Evolutionary conservation across 2,888 invertebrate genomes (phyloP).

Genomic region (Chrysotoxum bicinctum): DNA sequence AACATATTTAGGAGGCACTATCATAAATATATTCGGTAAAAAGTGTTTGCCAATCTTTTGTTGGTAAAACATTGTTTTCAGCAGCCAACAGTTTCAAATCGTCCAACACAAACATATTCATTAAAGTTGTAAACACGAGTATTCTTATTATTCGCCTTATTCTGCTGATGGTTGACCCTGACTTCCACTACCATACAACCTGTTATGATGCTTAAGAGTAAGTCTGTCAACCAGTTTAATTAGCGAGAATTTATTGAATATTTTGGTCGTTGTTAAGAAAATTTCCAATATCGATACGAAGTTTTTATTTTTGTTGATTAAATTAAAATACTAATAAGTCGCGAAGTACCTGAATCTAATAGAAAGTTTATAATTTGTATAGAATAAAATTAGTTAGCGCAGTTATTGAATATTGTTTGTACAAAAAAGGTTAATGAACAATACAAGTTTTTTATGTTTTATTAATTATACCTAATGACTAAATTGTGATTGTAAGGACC

Average conservation of each 20-base stretch:
- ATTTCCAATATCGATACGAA: not conserved
- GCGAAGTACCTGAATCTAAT: not conserved
- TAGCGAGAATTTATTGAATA: not conserved
- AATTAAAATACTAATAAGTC: not conserved
- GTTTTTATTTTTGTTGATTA: not conserved
- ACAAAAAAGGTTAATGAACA: not conserved
- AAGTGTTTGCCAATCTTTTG: too few species aligned
- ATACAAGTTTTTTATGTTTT: not conserved
- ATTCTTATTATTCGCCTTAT: not conserved
- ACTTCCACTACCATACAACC: not conserved
- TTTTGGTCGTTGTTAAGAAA: not conserved
- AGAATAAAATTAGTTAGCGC: not conserved
- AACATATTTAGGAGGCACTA: too few species aligned
- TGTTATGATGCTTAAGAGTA: not conserved
- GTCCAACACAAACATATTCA: not conserved
- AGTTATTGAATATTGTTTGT: not conserved
- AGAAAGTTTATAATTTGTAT: not conserved
- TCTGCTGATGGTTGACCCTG: not conserved
- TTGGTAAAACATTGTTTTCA: too few species aligned
- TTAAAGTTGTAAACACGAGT: too few species aligned
- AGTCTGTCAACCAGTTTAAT: conserved; percentile 1
- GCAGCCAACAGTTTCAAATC: too few species aligned
- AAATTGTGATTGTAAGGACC: not conserved
- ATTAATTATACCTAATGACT: not conserved
- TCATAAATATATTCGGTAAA: too few species aligned